Percentiles rank a stretch among this genome's conserved stretches.
phyloP scores from a whole-genome alignment of 2,113 vertebrate species.

The Lepidothrix coronata region DNA sequence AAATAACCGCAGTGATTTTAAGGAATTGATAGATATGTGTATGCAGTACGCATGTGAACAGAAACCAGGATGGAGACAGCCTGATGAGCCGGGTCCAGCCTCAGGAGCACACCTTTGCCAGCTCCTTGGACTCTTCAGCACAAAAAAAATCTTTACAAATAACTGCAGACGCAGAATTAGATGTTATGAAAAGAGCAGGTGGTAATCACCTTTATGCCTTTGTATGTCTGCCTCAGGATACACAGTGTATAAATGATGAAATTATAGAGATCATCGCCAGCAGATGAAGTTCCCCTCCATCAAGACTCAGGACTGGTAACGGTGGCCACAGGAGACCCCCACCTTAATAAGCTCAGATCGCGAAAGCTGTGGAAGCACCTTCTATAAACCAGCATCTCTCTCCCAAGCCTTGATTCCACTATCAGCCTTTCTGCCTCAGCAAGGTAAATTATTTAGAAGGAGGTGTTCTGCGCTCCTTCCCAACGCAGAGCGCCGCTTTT shows the following conservation, averaged over 20 bases:
- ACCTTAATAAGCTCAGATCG: not conserved
- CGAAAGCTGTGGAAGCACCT: not conserved
- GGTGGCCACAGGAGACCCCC: not conserved
- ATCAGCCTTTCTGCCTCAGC: not conserved
- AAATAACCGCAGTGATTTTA: not conserved
- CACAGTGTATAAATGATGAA: not conserved
- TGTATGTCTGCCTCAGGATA: not conserved
- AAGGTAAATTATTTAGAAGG: not conserved
- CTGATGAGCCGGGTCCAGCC: not conserved
- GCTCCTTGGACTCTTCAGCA: not conserved
- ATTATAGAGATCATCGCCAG: not conserved
- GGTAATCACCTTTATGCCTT: not conserved
- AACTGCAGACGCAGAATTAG: not conserved
- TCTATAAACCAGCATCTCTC: not conserved
- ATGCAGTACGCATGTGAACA: not conserved
- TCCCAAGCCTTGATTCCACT: not conserved
- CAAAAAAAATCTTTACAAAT: not conserved
- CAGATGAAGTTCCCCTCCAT: not conserved
- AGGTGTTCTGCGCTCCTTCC: not conserved
- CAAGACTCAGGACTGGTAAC: no score
- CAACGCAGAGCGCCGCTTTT: not conserved
- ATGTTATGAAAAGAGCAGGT: not conserved
- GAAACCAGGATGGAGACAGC: not conserved
- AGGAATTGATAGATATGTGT: accelerated
- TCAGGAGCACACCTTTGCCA: not conserved